Evolutionary conservation across 2,797 vertebrate genomes (phyloP).

Genomic region (Dallia pectoralis): DNA sequence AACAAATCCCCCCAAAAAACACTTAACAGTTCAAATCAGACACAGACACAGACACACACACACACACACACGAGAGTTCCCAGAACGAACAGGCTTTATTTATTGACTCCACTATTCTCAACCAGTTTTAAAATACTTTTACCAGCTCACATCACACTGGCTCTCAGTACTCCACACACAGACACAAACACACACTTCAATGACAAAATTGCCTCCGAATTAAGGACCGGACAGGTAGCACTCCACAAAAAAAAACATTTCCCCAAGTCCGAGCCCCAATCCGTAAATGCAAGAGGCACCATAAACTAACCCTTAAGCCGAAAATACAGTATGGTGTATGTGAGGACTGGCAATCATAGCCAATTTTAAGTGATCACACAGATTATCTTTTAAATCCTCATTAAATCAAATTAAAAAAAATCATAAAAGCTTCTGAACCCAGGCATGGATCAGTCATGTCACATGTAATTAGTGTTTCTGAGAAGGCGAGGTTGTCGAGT

Average conservation of each 20-base stretch:
- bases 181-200: too few relatives aligned
- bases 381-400: slow-evolving; percentile 33
- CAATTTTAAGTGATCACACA: slow-evolving; percentile 25
- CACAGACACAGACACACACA: background rate
- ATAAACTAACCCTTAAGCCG: too few relatives aligned
- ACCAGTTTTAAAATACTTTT: background rate
- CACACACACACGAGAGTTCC: background rate
- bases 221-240: too few relatives aligned
- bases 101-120: background rate
- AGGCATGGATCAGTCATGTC: background rate
- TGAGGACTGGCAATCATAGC: slow-evolving; percentile 8
- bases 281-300: too few relatives aligned
- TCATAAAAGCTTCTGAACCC: slow-evolving; percentile 4
- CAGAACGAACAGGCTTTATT: background rate
- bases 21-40: background rate
- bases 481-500: background rate
- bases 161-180: background rate
- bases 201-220: too few relatives aligned
- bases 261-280: too few relatives aligned
- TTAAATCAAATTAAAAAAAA: slow-evolving; percentile 33
- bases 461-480: background rate
- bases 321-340: too few relatives aligned
- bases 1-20: background rate
- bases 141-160: background rate
- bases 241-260: too few relatives aligned